Percentiles rank a stretch among this genome's conserved stretches.
Conservation (phyloP, 2,113 vertebrate genomes). For the Phainopepla nitens region DNA sequence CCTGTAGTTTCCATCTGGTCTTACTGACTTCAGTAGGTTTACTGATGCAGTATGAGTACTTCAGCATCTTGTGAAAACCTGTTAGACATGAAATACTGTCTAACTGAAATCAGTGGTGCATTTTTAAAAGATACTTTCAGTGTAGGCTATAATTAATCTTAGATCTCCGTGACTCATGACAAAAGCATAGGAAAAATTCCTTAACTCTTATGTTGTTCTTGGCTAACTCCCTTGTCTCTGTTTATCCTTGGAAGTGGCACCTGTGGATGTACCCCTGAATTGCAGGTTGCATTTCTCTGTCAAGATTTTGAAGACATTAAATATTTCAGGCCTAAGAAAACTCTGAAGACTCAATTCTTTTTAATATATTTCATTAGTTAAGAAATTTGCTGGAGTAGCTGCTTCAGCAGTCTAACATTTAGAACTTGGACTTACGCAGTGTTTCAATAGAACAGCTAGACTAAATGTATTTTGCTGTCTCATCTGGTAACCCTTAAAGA, state of each 20-base stretch:
- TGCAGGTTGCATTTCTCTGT: background rate
- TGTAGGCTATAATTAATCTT: conserved; percentile 42
- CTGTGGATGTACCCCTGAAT: background rate
- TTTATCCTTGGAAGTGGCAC: background rate
- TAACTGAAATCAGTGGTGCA: background rate
- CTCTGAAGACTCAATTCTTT: background rate
- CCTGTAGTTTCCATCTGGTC: background rate
- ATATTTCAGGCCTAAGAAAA: background rate
- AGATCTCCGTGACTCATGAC: conserved; percentile 36
- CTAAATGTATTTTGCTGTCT: background rate
- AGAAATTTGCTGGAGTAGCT: background rate
- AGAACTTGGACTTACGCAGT: background rate
- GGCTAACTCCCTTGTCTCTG: background rate
- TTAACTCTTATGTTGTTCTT: conserved; percentile 6
- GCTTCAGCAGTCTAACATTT: background rate
- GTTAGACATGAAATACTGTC: background rate
- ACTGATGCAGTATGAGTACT: background rate
- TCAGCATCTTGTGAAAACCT: background rate
- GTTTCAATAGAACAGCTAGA: background rate
- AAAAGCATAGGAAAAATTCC: conserved; percentile 35
- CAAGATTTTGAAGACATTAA: background rate
- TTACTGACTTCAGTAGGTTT: background rate
- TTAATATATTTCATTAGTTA: background rate
- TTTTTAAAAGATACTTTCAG: background rate
- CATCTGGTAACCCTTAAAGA: background rate